These are phyloP conservation scores for Acleris literana DNA, from an alignment of 2,888 invertebrate species.

Conservation along the genomic window DNA sequence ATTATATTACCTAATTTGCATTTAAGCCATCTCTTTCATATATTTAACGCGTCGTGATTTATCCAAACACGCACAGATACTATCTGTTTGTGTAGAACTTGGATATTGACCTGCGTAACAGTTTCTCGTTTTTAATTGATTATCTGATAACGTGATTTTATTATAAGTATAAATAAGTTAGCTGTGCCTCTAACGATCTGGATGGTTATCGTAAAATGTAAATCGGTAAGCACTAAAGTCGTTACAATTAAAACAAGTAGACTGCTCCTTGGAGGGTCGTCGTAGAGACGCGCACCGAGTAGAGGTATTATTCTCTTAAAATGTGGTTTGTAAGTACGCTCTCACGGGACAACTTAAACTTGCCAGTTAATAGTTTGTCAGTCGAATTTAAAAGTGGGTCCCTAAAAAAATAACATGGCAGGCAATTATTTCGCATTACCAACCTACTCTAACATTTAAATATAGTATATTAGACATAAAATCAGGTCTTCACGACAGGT, in stretches of 20 bases:
- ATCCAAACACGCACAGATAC: slow-evolving; percentile 55
- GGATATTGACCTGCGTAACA: slow-evolving; percentile 30
- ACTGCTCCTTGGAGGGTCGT: neutral
- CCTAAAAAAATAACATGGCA: too few relatives aligned
- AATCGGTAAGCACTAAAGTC: slow-evolving; percentile 6
- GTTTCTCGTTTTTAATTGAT: slow-evolving; percentile 35
- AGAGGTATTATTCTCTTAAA: too few relatives aligned
- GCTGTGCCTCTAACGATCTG: slow-evolving; percentile 38
- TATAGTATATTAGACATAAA: too few relatives aligned
- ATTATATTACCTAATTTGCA: slow-evolving; percentile 53
- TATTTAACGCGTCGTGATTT: slow-evolving; percentile 51
- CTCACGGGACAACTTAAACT: too few relatives aligned
- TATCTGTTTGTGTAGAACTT: slow-evolving; percentile 51
- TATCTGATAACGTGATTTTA: slow-evolving; percentile 48
- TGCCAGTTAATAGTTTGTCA: too few relatives aligned
- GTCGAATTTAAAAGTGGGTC: too few relatives aligned
- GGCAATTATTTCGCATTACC: too few relatives aligned
- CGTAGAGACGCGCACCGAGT: too few relatives aligned
- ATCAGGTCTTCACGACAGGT: too few relatives aligned
- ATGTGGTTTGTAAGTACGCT: too few relatives aligned
- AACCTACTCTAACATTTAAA: too few relatives aligned
- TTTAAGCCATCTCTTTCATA: slow-evolving; percentile 44
- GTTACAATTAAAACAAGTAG: neutral
- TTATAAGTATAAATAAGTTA: slow-evolving; percentile 49
- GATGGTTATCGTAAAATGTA: slow-evolving; percentile 20